Base-by-base conservation (phyloP, 2,888 invertebrate species). In the Altica lythri region DNA sequence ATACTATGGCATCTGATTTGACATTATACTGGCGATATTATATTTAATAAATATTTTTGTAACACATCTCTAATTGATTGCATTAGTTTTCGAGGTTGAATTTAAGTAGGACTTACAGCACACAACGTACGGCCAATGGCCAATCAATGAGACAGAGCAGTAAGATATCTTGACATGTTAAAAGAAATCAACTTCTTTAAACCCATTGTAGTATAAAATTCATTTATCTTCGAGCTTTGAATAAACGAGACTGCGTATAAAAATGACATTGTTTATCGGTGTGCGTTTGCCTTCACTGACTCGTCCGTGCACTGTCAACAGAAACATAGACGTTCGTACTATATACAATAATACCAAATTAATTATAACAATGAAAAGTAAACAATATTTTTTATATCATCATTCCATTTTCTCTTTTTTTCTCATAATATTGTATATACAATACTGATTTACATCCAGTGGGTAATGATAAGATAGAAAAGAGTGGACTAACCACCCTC, bases 201-300 rank as follows among this genome's bases (percentile, higher is more conserved):
- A 59, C 59, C 61, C 63, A 64, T 66, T 66, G 66, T 64, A 58
- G 57, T 60, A 57, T 61, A 59, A 59, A 66, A 64, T 64, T 66
- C 64, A 66, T 66, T 64, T 64, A 66, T 64, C 64, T 63, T 53
- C 57, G 48, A 59, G 60, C 58, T 66, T 65, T 65, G 64, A 64
- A 65, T 64, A 65, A 65, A 65, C 64, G 62, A 66, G 64, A 51
- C 53, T 60, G 55, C 52, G 62, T 65, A 65, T 64, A 64, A 64
- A 66, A 64, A 64, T 63, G 60, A 60, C 63, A 61, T 63, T 63
- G 60, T 65, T 60, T 54, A 58, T 55, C 48, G 56, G 47, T 55
- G 46, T 51, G 51, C 51, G 55, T 47, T n/a, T 55, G 50, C 25
- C 44, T 56, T 48, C 44, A 56, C 45, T 42, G 42, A 30, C 52